A percentile compares a stretch with the other conserved stretches of the same genome.
These are phyloP conservation scores for Diplazon laetatorius DNA, from an alignment of 2,888 invertebrate genomes.

Conservation along the genomic window DNA sequence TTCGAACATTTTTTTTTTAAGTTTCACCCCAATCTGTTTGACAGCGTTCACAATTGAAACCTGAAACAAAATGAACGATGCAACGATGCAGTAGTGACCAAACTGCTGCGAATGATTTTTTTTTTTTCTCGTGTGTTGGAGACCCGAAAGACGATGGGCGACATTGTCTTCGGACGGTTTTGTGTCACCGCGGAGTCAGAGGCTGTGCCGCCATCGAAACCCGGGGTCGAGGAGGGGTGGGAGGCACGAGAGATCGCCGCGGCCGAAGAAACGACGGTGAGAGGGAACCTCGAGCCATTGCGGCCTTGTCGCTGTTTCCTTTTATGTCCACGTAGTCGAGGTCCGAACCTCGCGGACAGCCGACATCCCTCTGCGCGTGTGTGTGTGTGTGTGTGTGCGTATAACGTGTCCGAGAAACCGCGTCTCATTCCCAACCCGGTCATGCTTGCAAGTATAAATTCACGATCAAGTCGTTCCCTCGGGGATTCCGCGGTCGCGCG, in stretches of 20 bases:
- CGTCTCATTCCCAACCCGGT: slow-evolving; percentile 11
- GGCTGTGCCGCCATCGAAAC: slow-evolving; percentile 51
- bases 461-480: slow-evolving; percentile 15
- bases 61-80: too few species aligned
- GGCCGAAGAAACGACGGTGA: slow-evolving; percentile 25
- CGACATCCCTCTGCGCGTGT: slow-evolving; percentile 44
- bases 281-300: background rate
- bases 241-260: background rate
- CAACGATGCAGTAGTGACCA: too few species aligned
- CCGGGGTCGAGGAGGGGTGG: too few species aligned
- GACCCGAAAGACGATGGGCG: too few species aligned
- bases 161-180: slow-evolving; percentile 51
- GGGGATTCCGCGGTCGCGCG: background rate
- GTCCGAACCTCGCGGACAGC: slow-evolving; percentile 59
- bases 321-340: slow-evolving; percentile 75
- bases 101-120: too few species aligned
- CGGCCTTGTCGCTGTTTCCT: slow-evolving; percentile 69
- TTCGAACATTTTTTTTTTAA: too few species aligned
- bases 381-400: slow-evolving; percentile 23
- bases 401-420: slow-evolving; percentile 35
- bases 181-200: slow-evolving; percentile 74
- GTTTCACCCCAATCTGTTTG: too few species aligned
- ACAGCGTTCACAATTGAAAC: too few species aligned
- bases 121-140: too few species aligned
- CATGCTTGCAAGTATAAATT: background rate